Conservation (phyloP, 1,140 invertebrate species). For the Drosophila santomea region DNA sequence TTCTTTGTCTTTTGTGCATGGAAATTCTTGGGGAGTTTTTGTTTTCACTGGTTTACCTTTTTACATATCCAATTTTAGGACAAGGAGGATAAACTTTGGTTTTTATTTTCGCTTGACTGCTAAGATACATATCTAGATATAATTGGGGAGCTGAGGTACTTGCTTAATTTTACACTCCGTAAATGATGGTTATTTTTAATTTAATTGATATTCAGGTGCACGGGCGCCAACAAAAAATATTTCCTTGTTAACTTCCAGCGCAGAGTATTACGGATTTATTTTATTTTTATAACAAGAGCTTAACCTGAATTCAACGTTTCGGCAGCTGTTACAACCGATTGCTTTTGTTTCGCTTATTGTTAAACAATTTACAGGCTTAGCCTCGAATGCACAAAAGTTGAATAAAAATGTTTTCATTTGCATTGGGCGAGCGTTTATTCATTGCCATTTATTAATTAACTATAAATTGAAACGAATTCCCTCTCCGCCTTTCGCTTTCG, state of each 20-base stretch:
- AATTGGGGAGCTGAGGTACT: neutral
- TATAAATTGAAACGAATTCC: slow-evolving; percentile 51
- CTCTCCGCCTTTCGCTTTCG: slow-evolving; percentile 46
- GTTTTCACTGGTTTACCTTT: slow-evolving; percentile 19
- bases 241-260: neutral
- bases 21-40: slow-evolving; percentile 1
- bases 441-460: slow-evolving; percentile 63
- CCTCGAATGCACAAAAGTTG: slow-evolving; percentile 20
- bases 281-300: slow-evolving; percentile 34
- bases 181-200: too few relatives aligned
- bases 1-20: slow-evolving; percentile 16
- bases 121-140: neutral
- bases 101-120: slow-evolving; percentile 2
- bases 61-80: slow-evolving; percentile 23
- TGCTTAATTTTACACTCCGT: too few relatives aligned
- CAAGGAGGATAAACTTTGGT: neutral
- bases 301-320: slow-evolving; percentile 25
- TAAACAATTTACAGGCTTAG: slow-evolving; percentile 52
- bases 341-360: slow-evolving; percentile 41
- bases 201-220: slow-evolving; percentile 15
- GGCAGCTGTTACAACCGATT: slow-evolving; percentile 7
- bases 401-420: slow-evolving; percentile 43
- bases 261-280: slow-evolving; percentile 17
- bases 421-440: slow-evolving; percentile 29
- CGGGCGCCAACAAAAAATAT: neutral